A percentile compares a stretch with the other conserved stretches of the same genome.
Evolutionary conservation across 2,888 invertebrate species (phyloP).

Genomic region (Mythimna albipuncta): DNA sequence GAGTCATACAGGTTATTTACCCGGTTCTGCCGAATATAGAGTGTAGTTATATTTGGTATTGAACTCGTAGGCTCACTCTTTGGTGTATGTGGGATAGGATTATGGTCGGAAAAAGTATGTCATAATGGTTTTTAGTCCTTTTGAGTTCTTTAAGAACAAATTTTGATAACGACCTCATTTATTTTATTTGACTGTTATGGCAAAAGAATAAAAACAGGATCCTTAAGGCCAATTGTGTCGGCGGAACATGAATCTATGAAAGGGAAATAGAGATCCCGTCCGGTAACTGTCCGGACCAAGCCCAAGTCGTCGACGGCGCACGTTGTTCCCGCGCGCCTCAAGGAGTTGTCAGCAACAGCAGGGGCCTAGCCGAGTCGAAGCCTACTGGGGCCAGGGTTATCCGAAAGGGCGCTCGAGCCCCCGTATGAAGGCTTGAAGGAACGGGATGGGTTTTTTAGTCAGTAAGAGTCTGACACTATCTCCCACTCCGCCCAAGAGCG

Average conservation of each 20-base stretch:
- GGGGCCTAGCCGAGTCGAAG: no score
- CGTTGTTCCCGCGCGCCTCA: no score
- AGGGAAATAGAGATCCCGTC: neutral
- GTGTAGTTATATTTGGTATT: slow-evolving; percentile 28
- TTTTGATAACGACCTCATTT: slow-evolving; percentile 1
- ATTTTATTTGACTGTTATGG: slow-evolving; percentile 1
- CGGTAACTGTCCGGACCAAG: no score
- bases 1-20: slow-evolving; percentile 60
- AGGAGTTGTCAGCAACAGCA: no score
- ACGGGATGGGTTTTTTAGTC: no score
- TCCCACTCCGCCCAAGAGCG: no score
- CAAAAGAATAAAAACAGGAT: no score
- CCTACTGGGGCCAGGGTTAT: no score
- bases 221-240: neutral
- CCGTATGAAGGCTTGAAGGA: no score
- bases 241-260: neutral
- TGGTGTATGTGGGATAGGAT: slow-evolving; percentile 37
- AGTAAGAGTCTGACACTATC: no score
- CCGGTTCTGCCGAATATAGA: slow-evolving; percentile 31
- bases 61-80: slow-evolving; percentile 30
- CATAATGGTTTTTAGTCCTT: slow-evolving; percentile 11
- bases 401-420: no score
- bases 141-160: slow-evolving; percentile 1
- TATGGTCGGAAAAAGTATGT: slow-evolving; percentile 27
- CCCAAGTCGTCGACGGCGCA: no score